Evolutionary conservation across 2,888 invertebrate genomes (phyloP).

Genomic region (Hyppa rectilinea): DNA sequence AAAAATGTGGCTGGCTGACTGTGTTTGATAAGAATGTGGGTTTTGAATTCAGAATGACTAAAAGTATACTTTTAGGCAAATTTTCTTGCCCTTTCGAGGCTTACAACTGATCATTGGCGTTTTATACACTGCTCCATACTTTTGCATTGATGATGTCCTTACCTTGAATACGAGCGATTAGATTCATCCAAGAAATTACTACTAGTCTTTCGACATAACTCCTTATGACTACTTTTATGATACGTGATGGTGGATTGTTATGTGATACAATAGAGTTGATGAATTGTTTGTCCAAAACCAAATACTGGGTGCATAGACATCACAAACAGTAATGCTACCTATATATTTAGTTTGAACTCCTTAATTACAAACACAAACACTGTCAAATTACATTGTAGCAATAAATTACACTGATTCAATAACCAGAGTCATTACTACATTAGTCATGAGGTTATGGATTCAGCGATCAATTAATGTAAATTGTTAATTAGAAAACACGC

Average conservation of each 20-base stretch:
- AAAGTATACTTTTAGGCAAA: background rate
- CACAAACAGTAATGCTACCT: background rate
- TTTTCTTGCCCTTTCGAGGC: background rate
- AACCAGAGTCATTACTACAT: constrained; percentile 51
- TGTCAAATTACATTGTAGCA: constrained; percentile 25
- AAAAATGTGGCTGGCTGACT: constrained; percentile 11
- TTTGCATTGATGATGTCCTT: background rate
- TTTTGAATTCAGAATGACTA: background rate
- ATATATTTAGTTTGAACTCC: background rate
- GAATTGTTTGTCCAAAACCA: background rate
- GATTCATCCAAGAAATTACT: background rate
- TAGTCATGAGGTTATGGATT: constrained; percentile 59
- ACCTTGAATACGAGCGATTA: too few species aligned
- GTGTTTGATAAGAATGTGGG: constrained; percentile 3
- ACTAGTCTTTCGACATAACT: background rate
- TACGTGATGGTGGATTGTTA: background rate
- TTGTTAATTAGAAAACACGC: constrained; percentile 66
- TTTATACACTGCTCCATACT: background rate
- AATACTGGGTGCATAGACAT: constrained; percentile 1
- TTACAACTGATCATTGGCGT: background rate
- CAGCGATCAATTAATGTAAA: constrained; percentile 59
- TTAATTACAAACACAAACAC: constrained; percentile 7
- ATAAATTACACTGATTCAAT: constrained; percentile 39
- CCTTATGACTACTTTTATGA: background rate
- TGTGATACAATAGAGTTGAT: too few species aligned